Conservation (phyloP, 37 sponge, comb jelly and placozoan species). For the Bolinopsis microptera region DNA sequence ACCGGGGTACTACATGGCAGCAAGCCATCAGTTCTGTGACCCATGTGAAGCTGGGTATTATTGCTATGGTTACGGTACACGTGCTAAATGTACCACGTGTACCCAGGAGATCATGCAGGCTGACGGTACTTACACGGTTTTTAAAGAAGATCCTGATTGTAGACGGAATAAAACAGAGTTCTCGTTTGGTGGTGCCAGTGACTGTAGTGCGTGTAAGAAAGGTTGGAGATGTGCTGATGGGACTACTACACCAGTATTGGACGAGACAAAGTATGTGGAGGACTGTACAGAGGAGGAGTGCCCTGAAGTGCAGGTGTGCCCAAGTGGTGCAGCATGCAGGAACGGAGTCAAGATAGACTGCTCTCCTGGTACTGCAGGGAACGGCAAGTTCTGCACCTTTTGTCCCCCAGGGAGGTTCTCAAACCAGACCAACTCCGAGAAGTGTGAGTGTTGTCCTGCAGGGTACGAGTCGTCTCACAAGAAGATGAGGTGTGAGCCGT, state of each 20-base stretch:
- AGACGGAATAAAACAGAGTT: conserved; percentile 36
- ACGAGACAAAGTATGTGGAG: conserved; percentile 28
- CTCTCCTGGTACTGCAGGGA: conserved; percentile 44
- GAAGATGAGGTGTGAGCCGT: conserved; percentile 33
- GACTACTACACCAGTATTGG: background rate
- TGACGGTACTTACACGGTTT: background rate
- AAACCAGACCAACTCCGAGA: background rate
- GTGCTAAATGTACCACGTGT: conserved; percentile 36
- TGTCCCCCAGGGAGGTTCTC: conserved; percentile 52
- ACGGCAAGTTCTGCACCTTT: background rate
- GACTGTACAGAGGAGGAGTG: conserved; percentile 23
- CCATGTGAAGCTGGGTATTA: conserved; percentile 60
- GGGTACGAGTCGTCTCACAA: conserved; percentile 16
- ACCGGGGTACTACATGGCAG: background rate
- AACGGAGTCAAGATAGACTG: conserved; percentile 33
- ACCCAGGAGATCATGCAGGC: background rate
- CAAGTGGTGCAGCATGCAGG: conserved; percentile 49
- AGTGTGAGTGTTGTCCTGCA: conserved; percentile 24
- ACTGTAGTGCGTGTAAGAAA: conserved; percentile 42
- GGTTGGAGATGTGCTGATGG: conserved; percentile 62
- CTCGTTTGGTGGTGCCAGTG: conserved; percentile 53
- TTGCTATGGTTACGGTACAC: conserved; percentile 32
- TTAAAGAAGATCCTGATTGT: background rate
- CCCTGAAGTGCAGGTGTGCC: conserved; percentile 38
- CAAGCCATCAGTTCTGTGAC: background rate